Base-by-base conservation (phyloP, 2,797 vertebrate genomes). In the Bradypus variegatus region DNA sequence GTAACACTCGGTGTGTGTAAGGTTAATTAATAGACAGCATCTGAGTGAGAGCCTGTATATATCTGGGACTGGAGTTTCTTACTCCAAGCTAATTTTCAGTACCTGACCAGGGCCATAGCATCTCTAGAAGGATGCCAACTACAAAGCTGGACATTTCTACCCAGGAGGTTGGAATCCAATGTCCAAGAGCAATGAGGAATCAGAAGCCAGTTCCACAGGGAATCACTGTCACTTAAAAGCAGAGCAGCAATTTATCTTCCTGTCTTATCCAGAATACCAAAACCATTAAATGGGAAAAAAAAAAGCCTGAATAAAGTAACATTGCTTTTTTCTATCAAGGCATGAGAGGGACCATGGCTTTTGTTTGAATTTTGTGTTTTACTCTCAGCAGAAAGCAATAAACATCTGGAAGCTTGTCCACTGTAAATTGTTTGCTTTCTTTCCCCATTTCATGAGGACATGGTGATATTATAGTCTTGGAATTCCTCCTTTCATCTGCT, bases 401-500 rank as follows among this genome's bases (percentile, higher is more conserved):
- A 89, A 91, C 92, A 91, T 95, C 93, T 92, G 93, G 93, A 96
- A 93, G 78, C 15, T 67, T 92, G 76, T 94, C 86, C 67, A 76
- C 86, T 94, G 38, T 94, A 89, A 95, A 94, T n/a, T 91, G 91
- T 93, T 94, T 94, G 76, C 65, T 93, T 94, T 92, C 85, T 90
- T 62, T 75, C 83, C 78, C 75, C 19, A 7, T 93, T 93, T 95
- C 93, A 65, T 75, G 76, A 89, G 79, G 70, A 82, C 67, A 8
- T 41, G 45, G 91, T 90, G 91, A 94, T 95, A 88, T 62, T 93
- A 91, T 73, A 78, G 76, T 69, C 93, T 79, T 90, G 83, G 92
- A 95, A 96, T 92, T 86, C 62, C 58, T 65, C 67, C 77, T 94
- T 94, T 96, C 62, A 89, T 95, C 94, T 95, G 93, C 53, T 95